phyloP scores from a whole-genome alignment of 2,113 vertebrate species.

The Cyanoramphus novaezelandiae region DNA sequence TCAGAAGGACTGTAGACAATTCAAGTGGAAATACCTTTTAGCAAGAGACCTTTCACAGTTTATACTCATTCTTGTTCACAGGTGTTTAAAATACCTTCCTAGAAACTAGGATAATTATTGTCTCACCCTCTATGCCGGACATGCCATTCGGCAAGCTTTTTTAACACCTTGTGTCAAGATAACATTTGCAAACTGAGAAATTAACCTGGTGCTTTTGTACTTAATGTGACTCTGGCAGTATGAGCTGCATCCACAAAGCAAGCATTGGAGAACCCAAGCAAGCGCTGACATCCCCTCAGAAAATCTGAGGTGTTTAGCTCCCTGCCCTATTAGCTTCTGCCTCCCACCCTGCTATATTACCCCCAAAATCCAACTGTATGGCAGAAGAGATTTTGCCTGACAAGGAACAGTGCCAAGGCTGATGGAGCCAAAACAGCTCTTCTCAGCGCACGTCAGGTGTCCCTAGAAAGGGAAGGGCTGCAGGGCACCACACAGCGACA shows the following conservation, averaged over 20 bases:
- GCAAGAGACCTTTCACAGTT: neutral
- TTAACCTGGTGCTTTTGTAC: neutral
- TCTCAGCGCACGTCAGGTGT: accelerated
- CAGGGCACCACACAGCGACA: neutral
- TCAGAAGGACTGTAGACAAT: conserved; percentile 21
- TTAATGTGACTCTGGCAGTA: neutral
- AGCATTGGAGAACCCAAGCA: neutral
- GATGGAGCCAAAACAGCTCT: neutral
- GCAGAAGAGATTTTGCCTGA: neutral
- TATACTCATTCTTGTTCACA: neutral
- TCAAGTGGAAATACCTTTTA: conserved; percentile 11
- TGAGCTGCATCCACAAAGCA: neutral
- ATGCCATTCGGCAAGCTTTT: neutral
- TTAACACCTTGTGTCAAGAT: neutral
- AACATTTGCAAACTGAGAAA: conserved; percentile 19
- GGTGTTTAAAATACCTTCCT: neutral
- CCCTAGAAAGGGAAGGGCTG: neutral
- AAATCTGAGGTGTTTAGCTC: neutral
- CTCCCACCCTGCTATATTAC: neutral
- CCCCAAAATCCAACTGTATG: neutral
- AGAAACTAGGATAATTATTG: neutral
- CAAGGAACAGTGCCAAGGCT: accelerated
- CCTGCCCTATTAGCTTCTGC: neutral
- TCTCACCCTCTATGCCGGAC: neutral
- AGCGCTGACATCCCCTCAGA: neutral